Conservation (phyloP, 2,113 vertebrate species). For the Aspiorhynchus laticeps region DNA sequence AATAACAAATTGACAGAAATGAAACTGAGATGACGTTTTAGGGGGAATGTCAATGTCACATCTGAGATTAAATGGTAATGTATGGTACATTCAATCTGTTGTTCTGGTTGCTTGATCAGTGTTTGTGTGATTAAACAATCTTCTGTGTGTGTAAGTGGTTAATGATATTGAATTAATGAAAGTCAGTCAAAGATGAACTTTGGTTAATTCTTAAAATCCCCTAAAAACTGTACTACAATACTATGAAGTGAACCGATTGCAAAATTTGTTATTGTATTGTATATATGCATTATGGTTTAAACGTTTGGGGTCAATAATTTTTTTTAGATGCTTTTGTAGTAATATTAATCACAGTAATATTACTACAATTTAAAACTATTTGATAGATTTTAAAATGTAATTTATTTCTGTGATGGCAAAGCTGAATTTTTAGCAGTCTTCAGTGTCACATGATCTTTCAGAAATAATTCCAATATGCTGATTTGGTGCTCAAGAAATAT, state of each 20-base stretch:
- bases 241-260: too few species aligned
- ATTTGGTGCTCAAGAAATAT: background rate
- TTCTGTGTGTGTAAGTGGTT: background rate
- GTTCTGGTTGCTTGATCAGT: background rate
- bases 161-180: background rate
- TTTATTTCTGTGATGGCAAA: too few species aligned
- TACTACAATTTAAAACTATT: too few species aligned
- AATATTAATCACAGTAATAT: too few species aligned
- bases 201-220: background rate
- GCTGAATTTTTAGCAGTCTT: too few species aligned
- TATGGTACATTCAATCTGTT: background rate
- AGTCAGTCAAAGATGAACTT: background rate
- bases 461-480: background rate
- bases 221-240: background rate
- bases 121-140: background rate
- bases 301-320: too few species aligned
- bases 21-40: background rate
- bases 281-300: too few species aligned
- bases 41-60: background rate
- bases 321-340: too few species aligned
- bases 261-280: too few species aligned
- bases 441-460: background rate
- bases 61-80: background rate
- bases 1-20: conserved; percentile 25
- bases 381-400: too few species aligned